Evolutionary conservation across 2,797 vertebrate species (phyloP).

Genomic region (Ciconia nigra): DNA sequence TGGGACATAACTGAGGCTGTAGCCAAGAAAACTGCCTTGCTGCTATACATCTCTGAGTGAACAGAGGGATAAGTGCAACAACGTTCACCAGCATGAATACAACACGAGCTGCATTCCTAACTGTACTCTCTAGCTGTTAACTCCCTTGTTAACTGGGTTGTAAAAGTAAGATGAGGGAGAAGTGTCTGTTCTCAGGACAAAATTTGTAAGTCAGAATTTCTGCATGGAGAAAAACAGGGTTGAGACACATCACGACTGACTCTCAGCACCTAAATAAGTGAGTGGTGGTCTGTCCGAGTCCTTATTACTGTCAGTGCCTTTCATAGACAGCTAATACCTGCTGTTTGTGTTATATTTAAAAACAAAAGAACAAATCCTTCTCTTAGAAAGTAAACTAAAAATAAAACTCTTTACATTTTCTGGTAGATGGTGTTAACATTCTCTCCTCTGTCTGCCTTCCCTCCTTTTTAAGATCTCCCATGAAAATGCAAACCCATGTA

Average conservation of each 20-base stretch:
- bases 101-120: neutral
- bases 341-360: neutral
- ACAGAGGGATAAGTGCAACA: neutral
- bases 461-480: neutral
- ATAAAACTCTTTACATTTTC: neutral
- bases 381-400: neutral
- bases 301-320: neutral
- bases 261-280: neutral
- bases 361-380: neutral
- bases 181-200: neutral
- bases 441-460: neutral
- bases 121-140: neutral
- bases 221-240: neutral
- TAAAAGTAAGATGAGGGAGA: neutral
- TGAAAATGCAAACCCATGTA: neutral
- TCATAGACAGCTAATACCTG: accelerated
- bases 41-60: neutral
- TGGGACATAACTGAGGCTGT: neutral
- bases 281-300: neutral
- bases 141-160: neutral
- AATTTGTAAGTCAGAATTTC: neutral
- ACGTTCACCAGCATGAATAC: neutral
- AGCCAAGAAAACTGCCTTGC: neutral
- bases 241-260: neutral
- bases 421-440: accelerated